Percentiles rank a stretch among this genome's conserved stretches.
Evolutionary conservation across 2,888 invertebrate genomes (phyloP).

Genomic region (Melolontha melolontha): DNA sequence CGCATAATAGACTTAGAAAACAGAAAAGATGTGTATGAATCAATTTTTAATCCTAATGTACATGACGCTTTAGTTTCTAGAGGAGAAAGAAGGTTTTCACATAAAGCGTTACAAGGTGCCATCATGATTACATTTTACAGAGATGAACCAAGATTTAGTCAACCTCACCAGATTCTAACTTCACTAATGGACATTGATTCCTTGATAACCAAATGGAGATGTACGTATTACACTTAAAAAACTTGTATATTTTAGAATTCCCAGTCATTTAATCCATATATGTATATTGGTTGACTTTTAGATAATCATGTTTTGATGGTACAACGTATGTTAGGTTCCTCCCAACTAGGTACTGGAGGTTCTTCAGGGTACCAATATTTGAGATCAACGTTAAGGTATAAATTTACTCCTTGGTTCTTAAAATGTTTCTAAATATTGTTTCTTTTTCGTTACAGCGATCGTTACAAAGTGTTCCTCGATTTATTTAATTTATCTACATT

Average conservation of each 20-base stretch:
- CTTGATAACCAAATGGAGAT: conserved; percentile 98
- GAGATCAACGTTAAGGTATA: conserved; percentile 92
- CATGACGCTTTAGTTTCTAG: conserved; percentile 87
- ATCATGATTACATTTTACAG: conserved; percentile 98
- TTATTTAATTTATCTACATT: conserved; percentile 97
- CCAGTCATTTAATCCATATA: too few relatives aligned
- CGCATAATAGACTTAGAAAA: conserved; percentile 82
- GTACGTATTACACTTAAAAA: conserved; percentile 70
- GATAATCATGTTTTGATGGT: conserved; percentile 97
- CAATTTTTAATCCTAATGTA: conserved; percentile 86
- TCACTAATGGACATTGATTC: conserved; percentile 98
- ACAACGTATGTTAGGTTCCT: conserved; percentile 98
- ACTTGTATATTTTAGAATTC: neutral
- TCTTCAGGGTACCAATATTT: conserved; percentile 99
- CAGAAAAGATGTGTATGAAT: conserved; percentile 85
- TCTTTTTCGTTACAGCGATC: conserved; percentile 79
- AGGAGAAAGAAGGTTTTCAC: conserved; percentile 90
- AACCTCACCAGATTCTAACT: conserved; percentile 95
- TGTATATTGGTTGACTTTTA: conserved; percentile 25
- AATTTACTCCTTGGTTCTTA: conserved; percentile 26
- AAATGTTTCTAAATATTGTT: conserved; percentile 17
- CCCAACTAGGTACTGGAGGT: conserved; percentile 96
- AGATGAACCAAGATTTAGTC: conserved; percentile 97
- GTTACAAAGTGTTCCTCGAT: conserved; percentile 98
- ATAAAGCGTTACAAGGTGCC: conserved; percentile 94